A percentile compares a stretch with the other conserved stretches of the same genome.
Conservation (phyloP, 2,113 vertebrate species). For the Haplotaxodon microlepis region DNA sequence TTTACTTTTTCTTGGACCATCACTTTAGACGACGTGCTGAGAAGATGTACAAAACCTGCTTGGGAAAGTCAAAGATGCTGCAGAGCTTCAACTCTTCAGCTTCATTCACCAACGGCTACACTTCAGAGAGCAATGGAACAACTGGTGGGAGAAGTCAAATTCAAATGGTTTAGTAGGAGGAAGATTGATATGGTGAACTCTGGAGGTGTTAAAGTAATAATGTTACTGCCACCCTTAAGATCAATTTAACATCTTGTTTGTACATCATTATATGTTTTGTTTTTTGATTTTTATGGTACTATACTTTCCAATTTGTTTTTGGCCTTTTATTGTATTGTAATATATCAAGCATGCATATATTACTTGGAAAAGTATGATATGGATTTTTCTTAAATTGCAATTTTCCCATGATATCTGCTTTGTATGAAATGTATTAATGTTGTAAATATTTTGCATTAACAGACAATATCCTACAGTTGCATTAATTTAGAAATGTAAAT, state of each 20-base stretch:
- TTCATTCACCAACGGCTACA: slow-evolving; percentile 39
- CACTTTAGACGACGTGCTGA: slow-evolving; percentile 68
- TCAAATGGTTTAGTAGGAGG: slow-evolving; percentile 3
- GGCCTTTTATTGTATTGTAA: background rate
- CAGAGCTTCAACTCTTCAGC: slow-evolving; percentile 34
- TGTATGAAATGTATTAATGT: background rate
- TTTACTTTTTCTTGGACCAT: slow-evolving; percentile 80
- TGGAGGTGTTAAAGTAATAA: background rate
- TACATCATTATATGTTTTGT: background rate
- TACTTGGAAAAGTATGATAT: background rate
- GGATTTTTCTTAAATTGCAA: background rate
- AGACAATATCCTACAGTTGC: background rate
- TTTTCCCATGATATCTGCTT: background rate
- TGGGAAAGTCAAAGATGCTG: background rate
- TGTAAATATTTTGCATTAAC: background rate
- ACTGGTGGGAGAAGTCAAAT: slow-evolving; percentile 19
- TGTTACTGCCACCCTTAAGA: background rate
- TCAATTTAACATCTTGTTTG: background rate
- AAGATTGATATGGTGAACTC: background rate
- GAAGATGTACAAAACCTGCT: slow-evolving; percentile 11
- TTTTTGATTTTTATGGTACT: background rate
- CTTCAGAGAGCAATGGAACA: slow-evolving; percentile 49
- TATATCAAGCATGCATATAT: background rate
- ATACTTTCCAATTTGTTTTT: background rate
- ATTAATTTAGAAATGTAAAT: background rate